A percentile compares a stretch with the other conserved stretches of the same genome.
Evolutionary conservation across 1,140 invertebrate genomes (phyloP).

Genomic region (Potamilus streckersoni): DNA sequence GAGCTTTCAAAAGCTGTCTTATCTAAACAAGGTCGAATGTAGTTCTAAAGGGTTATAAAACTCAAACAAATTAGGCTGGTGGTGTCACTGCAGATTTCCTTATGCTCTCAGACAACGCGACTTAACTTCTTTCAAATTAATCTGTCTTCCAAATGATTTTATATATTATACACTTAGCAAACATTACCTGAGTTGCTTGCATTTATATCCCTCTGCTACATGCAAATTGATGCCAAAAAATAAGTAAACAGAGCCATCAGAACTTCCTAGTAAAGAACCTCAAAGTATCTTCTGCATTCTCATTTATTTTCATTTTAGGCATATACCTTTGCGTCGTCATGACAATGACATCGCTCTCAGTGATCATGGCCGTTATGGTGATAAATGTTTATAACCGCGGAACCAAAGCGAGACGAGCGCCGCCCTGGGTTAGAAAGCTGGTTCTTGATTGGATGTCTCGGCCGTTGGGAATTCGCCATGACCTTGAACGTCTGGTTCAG

Average conservation of each 20-base stretch:
- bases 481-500: constrained; percentile 57
- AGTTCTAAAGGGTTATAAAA: no score
- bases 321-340: constrained; percentile 67
- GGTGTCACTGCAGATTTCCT: no score
- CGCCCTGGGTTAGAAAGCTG: constrained; percentile 50
- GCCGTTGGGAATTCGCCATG: constrained; percentile 50
- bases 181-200: no score
- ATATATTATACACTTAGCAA: no score
- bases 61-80: no score
- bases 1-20: no score
- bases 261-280: not conserved
- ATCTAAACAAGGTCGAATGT: no score
- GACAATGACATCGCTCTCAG: constrained; percentile 67
- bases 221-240: not conserved
- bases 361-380: constrained; percentile 66
- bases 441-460: constrained; percentile 53
- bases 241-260: not conserved
- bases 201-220: no score
- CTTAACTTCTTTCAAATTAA: no score
- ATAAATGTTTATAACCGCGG: constrained; percentile 66
- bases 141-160: no score
- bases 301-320: constrained; percentile 41
- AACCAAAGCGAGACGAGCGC: constrained; percentile 54
- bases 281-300: not conserved
- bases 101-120: no score